These are phyloP conservation scores for Hyles lineata DNA, from an alignment of 2,888 invertebrate genomes.

Conservation along the genomic window DNA sequence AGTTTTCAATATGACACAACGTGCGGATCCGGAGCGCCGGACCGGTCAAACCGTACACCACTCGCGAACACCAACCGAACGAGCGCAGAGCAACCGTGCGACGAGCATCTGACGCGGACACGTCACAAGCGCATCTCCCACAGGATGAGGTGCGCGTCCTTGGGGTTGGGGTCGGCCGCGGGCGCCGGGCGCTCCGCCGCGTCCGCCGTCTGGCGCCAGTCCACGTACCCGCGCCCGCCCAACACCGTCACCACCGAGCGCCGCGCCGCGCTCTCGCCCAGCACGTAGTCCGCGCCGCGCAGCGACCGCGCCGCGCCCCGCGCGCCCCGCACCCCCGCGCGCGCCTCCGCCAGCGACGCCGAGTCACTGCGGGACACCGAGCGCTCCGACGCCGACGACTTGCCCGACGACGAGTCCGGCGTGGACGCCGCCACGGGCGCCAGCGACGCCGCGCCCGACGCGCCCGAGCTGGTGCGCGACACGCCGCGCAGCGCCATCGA, in stretches of 20 bases:
- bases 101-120: slow-evolving; percentile 26
- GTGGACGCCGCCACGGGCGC: slow-evolving; percentile 83
- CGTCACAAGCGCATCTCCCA: slow-evolving; percentile 89
- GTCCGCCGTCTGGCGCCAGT: slow-evolving; percentile 91
- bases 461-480: slow-evolving; percentile 90
- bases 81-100: slow-evolving; percentile 36
- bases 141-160: slow-evolving; percentile 94
- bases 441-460: slow-evolving; percentile 86
- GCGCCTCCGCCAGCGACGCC: slow-evolving; percentile 52
- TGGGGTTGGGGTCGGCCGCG: slow-evolving; percentile 89
- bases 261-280: slow-evolving; percentile 81
- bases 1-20: slow-evolving; percentile 67
- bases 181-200: slow-evolving; percentile 82
- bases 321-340: slow-evolving; percentile 51
- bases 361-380: slow-evolving; percentile 71
- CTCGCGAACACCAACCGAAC: slow-evolving; percentile 35
- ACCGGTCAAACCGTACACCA: slow-evolving; percentile 38
- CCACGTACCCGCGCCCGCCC: slow-evolving; percentile 95
- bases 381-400: slow-evolving; percentile 73
- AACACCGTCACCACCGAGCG: slow-evolving; percentile 93
- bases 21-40: slow-evolving; percentile 45
- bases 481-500: slow-evolving; percentile 90
- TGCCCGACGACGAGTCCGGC: slow-evolving; percentile 73
- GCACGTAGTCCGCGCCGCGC: slow-evolving; percentile 73
- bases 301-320: slow-evolving; percentile 66